These are phyloP conservation scores for Enhydra lutris DNA, from an alignment of 2,113 vertebrate species.

Conservation along the genomic window DNA sequence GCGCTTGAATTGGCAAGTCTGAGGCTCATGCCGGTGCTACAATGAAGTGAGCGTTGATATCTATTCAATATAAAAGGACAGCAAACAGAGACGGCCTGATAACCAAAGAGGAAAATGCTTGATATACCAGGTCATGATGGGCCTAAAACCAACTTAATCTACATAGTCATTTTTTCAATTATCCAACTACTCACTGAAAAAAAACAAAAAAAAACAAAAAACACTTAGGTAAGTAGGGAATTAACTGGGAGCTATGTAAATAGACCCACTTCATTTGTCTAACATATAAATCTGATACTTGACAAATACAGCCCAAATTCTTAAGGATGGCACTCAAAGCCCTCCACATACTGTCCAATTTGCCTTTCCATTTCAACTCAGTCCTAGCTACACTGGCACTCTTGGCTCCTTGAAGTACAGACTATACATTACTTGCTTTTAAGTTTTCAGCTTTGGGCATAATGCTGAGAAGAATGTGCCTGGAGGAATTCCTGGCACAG, in stretches of 20 bases:
- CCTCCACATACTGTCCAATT: background rate
- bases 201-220: background rate
- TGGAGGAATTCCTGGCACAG: background rate
- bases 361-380: background rate
- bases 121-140: background rate
- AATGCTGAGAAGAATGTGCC: background rate
- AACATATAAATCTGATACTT: background rate
- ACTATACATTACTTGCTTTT: background rate
- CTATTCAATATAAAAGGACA: background rate
- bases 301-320: background rate
- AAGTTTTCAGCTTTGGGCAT: background rate
- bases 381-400: background rate
- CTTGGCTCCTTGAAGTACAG: background rate
- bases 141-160: background rate
- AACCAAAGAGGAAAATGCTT: background rate
- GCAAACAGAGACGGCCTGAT: background rate
- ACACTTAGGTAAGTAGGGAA: background rate
- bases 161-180: background rate
- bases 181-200: background rate
- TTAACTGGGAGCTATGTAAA: background rate
- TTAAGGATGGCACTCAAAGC: background rate
- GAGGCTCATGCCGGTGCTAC: fast-evolving
- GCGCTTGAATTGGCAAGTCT: background rate
- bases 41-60: background rate
- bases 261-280: background rate